A percentile compares a stretch with the other conserved stretches of the same genome.
These are phyloP conservation scores for Sisyra terminalis DNA, from an alignment of 2,888 invertebrate genomes.

Conservation along the genomic window DNA sequence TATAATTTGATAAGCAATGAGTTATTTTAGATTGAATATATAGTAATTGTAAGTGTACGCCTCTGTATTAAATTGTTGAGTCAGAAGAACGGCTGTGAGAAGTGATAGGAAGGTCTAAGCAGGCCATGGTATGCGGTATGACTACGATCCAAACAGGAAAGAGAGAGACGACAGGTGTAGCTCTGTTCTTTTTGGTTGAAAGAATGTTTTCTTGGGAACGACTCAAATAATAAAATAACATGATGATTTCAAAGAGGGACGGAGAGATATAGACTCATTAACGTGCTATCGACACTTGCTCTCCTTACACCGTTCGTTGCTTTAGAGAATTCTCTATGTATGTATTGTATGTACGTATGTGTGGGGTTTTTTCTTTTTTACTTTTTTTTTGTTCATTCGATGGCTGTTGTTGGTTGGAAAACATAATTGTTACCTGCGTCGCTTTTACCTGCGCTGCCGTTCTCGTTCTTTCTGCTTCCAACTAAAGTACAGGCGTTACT, in stretches of 20 bases:
- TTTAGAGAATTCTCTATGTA: too few relatives aligned
- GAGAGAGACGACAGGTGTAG: conserved; percentile 2
- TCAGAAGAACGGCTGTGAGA: conserved; percentile 6
- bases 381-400: not conserved
- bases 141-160: conserved; percentile 8
- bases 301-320: too few relatives aligned
- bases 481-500: too few relatives aligned
- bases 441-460: conserved; percentile 3
- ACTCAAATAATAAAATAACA: not conserved
- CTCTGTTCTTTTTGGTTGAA: not conserved
- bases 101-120: conserved; percentile 7
- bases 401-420: not conserved
- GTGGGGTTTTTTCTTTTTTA: not conserved
- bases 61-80: conserved; percentile 3
- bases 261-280: too few relatives aligned
- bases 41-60: not conserved
- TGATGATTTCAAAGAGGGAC: too few relatives aligned
- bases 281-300: too few relatives aligned
- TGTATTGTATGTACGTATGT: too few relatives aligned
- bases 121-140: conserved; percentile 8
- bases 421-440: conserved; percentile 4
- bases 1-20: too few relatives aligned
- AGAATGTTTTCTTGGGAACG: conserved; percentile 8
- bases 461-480: too few relatives aligned
- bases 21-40: not conserved